A percentile compares a stretch with the other conserved stretches of the same genome.
These are phyloP conservation scores for Pyrocoelia pectoralis DNA, from an alignment of 2,888 invertebrate genomes.

Conservation along the genomic window DNA sequence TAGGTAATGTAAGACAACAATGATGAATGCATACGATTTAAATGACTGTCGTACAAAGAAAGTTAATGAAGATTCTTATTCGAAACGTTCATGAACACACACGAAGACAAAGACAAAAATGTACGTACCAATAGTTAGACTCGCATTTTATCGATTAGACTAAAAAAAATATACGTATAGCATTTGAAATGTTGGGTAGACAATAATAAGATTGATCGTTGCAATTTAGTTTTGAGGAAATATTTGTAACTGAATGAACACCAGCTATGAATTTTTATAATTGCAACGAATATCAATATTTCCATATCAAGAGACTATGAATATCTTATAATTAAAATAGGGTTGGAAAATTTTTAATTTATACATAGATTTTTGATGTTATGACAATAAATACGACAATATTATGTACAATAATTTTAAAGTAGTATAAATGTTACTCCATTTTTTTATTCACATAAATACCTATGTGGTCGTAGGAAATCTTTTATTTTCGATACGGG, in stretches of 20 bases:
- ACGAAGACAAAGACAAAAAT: neutral
- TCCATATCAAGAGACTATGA: no score
- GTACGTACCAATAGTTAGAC: constrained; percentile 1
- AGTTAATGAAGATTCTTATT: no score
- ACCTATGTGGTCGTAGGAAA: neutral
- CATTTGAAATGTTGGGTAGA: neutral
- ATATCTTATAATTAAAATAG: no score
- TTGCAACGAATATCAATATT: no score
- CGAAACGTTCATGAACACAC: neutral
- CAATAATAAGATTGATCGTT: neutral
- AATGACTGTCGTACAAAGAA: no score
- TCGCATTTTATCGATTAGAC: neutral
- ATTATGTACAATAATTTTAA: constrained; percentile 28
- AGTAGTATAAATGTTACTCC: constrained; percentile 24
- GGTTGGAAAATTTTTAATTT: no score
- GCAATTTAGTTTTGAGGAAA: neutral
- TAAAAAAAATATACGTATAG: neutral
- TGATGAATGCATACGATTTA: no score
- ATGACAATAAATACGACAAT: constrained; percentile 34
- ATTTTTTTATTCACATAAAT: constrained; percentile 14
- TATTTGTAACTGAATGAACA: neutral
- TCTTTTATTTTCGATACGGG: constrained; percentile 1
- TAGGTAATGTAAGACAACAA: no score
- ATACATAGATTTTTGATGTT: neutral
- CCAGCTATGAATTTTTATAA: neutral